Conservation (phyloP, 2,113 vertebrate species). For the Sebastes schlegelii region DNA sequence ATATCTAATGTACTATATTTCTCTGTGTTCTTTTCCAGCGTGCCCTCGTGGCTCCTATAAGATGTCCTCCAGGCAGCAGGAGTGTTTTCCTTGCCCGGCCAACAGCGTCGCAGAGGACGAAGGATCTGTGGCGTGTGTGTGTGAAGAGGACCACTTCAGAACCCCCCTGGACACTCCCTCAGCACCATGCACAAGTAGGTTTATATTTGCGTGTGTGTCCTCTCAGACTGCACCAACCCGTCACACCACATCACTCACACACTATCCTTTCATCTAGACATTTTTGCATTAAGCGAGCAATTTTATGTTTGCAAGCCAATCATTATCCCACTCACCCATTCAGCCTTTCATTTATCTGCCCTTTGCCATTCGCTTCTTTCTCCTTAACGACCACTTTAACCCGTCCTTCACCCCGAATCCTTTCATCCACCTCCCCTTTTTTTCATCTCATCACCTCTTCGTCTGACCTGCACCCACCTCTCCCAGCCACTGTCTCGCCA, state of each 20-base stretch:
- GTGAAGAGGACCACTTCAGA: constrained; percentile 92
- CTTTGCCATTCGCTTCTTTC: background rate
- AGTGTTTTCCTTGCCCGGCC: constrained; percentile 92
- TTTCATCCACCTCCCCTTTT: constrained; percentile 14
- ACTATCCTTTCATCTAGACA: background rate
- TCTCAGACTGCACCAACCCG: background rate
- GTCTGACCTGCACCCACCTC: constrained; percentile 31
- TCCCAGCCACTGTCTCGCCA: constrained; percentile 1
- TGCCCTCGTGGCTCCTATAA: constrained; percentile 94
- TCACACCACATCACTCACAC: background rate
- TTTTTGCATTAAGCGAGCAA: constrained; percentile 38
- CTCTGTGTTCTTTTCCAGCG: constrained; percentile 80
- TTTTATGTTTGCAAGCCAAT: constrained; percentile 28
- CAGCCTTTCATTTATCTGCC: background rate
- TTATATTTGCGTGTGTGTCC: constrained; percentile 12
- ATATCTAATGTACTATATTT: background rate
- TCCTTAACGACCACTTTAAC: constrained; percentile 28
- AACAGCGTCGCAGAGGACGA: constrained; percentile 92
- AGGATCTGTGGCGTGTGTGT: constrained; percentile 90
- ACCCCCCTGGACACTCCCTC: constrained; percentile 91
- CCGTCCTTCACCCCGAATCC: constrained; percentile 55
- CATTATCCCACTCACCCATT: constrained; percentile 10
- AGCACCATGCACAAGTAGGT: constrained; percentile 92
- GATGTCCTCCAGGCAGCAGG: constrained; percentile 89
- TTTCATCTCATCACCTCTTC: constrained; percentile 27